These are phyloP conservation scores for Drosophila ananassae DNA, from an alignment of 1,140 invertebrate species.

Conservation along the genomic window DNA sequence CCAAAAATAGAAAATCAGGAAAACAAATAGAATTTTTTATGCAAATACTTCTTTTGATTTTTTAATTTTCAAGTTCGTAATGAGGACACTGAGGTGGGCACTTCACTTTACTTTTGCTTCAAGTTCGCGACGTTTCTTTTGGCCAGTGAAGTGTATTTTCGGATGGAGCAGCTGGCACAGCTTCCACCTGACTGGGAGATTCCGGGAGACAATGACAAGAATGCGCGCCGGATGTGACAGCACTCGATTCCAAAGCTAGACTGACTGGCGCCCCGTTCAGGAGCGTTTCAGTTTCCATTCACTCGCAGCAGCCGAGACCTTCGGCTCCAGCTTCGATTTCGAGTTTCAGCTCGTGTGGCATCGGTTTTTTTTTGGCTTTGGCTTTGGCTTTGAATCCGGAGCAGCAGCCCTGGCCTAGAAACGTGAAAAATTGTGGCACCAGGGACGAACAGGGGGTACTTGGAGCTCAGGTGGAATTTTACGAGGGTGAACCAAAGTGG, in stretches of 20 bases:
- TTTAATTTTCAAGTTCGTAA: not conserved
- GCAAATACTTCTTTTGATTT: conserved; percentile 6
- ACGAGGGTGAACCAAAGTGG: not conserved
- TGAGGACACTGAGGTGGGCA: conserved; percentile 5
- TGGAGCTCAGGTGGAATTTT: conserved; percentile 28
- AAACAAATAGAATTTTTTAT: conserved; percentile 6
- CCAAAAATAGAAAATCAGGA: conserved; percentile 44
- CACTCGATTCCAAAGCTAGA: conserved; percentile 66
- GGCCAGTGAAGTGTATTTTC: conserved; percentile 19
- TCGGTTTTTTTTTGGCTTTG: conserved; percentile 65
- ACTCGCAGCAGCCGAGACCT: conserved; percentile 43
- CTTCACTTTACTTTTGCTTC: conserved; percentile 53
- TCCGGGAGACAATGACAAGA: conserved; percentile 9
- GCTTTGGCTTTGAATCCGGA: conserved; percentile 52
- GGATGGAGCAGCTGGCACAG: conserved; percentile 25
- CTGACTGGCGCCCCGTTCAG: conserved; percentile 45
- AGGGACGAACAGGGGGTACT: conserved; percentile 1
- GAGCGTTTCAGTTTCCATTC: conserved; percentile 15
- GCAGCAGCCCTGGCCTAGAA: conserved; percentile 74
- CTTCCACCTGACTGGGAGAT: conserved; percentile 45
- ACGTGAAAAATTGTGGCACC: conserved; percentile 30
- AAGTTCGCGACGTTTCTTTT: conserved; percentile 10
- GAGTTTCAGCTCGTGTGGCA: conserved; percentile 57
- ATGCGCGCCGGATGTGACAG: conserved; percentile 46
- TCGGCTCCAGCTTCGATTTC: conserved; percentile 52